phyloP scores from a whole-genome alignment of 2,888 invertebrate genomes.

The Platerodrilus igneus region DNA sequence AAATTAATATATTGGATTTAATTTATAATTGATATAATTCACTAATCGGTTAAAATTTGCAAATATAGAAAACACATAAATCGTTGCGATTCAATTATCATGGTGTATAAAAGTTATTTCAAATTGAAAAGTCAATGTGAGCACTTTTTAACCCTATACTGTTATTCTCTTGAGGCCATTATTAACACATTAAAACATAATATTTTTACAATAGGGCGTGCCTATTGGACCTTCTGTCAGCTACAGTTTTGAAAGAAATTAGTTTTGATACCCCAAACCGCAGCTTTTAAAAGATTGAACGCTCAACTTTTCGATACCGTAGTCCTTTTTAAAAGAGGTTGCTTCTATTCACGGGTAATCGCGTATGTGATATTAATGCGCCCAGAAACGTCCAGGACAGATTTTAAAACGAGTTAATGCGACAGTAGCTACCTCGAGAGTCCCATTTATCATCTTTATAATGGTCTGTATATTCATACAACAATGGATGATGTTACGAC shows the following conservation, averaged over 20 bases:
- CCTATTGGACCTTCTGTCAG: slow-evolving; percentile 46
- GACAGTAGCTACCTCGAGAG: slow-evolving; percentile 45
- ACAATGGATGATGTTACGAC: slow-evolving; percentile 42
- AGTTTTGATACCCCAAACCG: slow-evolving; percentile 36
- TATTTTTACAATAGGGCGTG: slow-evolving; percentile 48
- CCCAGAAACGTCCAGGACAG: slow-evolving; percentile 47
- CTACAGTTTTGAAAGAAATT: slow-evolving; percentile 40
- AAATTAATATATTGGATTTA: no score
- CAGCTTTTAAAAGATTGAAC: slow-evolving; percentile 21
- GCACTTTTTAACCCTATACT: slow-evolving; percentile 43
- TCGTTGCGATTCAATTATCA: no score
- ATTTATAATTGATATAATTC: no score
- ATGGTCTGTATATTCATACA: slow-evolving; percentile 39
- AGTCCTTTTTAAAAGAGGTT: slow-evolving; percentile 39
- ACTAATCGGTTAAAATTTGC: no score
- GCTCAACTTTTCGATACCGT: slow-evolving; percentile 34
- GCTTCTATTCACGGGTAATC: slow-evolving; percentile 47
- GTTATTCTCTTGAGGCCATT: slow-evolving; percentile 46
- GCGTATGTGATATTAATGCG: slow-evolving; percentile 49
- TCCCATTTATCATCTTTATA: slow-evolving; percentile 45
- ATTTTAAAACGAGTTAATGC: slow-evolving; percentile 48
- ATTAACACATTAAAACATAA: slow-evolving; percentile 49
- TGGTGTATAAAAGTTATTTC: no score
- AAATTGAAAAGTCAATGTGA: no score
- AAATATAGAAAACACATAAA: no score